Percentiles rank a stretch among this genome's conserved stretches.
Conservation (phyloP, 2,113 vertebrate genomes). For the Pogona vitticeps region DNA sequence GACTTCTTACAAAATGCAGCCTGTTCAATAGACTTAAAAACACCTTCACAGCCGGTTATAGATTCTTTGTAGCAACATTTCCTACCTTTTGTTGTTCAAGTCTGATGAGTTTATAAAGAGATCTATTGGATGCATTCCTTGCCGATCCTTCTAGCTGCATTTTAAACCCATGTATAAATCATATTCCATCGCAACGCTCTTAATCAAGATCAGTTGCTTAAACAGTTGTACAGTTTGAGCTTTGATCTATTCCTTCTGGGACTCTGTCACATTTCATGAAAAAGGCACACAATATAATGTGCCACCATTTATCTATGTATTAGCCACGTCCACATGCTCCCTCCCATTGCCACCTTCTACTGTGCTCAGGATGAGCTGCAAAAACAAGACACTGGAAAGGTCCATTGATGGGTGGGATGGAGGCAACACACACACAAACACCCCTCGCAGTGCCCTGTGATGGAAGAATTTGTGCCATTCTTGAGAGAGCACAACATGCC, state of each 20-base stretch:
- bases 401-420: no score
- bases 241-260: constrained; percentile 3
- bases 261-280: constrained; percentile 4
- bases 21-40: constrained; percentile 8
- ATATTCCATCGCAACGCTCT: background rate
- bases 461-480: no score
- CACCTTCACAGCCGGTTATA: constrained; percentile 20
- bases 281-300: constrained; percentile 12
- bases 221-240: constrained; percentile 5
- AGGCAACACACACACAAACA: no score
- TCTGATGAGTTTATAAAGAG: constrained; percentile 17
- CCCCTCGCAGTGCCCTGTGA: no score
- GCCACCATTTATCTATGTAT: constrained; percentile 7
- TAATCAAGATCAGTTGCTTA: constrained; percentile 13
- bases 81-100: background rate
- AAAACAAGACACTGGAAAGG: background rate
- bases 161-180: constrained; percentile 2
- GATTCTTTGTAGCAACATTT: constrained; percentile 23
- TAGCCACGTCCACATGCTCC: background rate
- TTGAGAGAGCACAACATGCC: no score
- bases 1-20: constrained; percentile 29
- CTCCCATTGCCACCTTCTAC: background rate
- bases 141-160: constrained; percentile 9
- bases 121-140: constrained; percentile 5
- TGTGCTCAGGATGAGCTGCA: background rate